A percentile compares a stretch with the other conserved stretches of the same genome.
Conservation (phyloP, 2,888 invertebrate genomes). For the Meteorus colon region DNA sequence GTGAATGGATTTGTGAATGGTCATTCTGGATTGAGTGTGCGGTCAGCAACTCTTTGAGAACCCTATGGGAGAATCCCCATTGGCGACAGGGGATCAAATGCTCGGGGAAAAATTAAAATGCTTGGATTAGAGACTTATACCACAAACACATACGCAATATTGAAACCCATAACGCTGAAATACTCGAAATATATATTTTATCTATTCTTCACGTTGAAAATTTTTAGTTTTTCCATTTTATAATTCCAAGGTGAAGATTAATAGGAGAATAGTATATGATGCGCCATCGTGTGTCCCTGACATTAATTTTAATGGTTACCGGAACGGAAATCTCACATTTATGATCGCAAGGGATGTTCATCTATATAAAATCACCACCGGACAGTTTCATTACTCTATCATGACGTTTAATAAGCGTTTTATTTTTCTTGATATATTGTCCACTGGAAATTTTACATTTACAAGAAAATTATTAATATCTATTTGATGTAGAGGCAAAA, state of each 20-base stretch:
- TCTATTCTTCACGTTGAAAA: background rate
- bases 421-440: background rate
- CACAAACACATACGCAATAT: background rate
- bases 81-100: conserved; percentile 60
- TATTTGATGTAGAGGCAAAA: no score
- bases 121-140: conserved; percentile 46
- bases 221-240: background rate
- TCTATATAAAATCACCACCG: conserved; percentile 47
- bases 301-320: conserved; percentile 50
- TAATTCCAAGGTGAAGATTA: background rate
- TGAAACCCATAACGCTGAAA: background rate
- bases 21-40: conserved; percentile 52
- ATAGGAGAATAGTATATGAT: conserved; percentile 14
- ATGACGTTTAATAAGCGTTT: conserved; percentile 48
- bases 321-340: conserved; percentile 49
- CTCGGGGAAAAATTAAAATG: conserved; percentile 56
- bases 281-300: conserved; percentile 42
- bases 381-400: conserved; percentile 50
- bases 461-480: background rate
- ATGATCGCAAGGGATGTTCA: conserved; percentile 50
- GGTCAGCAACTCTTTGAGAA: conserved; percentile 51
- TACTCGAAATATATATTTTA: background rate
- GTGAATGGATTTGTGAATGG: conserved; percentile 37
- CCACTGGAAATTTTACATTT: background rate
- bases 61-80: conserved; percentile 54